These are phyloP conservation scores for Tenebrio molitor DNA, from an alignment of 1,140 invertebrate genomes.

Conservation along the genomic window DNA sequence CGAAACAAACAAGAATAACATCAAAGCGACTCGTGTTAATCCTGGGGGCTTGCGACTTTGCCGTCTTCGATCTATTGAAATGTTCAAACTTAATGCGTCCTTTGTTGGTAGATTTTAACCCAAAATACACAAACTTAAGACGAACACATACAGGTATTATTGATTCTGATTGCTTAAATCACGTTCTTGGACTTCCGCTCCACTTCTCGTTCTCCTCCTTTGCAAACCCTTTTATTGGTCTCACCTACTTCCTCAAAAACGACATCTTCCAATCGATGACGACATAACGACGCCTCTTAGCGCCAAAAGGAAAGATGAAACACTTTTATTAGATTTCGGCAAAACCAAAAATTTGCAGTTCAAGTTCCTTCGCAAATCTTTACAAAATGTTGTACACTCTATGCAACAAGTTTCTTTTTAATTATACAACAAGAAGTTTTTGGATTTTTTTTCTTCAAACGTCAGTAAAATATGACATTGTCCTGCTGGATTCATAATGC, in stretches of 20 bases:
- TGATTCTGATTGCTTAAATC: constrained; percentile 33
- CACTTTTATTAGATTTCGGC: too few relatives aligned
- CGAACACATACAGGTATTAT: constrained; percentile 24
- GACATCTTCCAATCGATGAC: constrained; percentile 3
- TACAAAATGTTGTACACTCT: too few relatives aligned
- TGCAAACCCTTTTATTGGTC: neutral
- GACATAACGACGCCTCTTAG: too few relatives aligned
- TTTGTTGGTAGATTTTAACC: constrained; percentile 13
- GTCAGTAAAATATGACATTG: too few relatives aligned
- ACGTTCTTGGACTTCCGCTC: constrained; percentile 7
- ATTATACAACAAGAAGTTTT: too few relatives aligned
- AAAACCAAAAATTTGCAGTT: too few relatives aligned
- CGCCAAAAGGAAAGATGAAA: too few relatives aligned
- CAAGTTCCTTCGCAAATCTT: too few relatives aligned
- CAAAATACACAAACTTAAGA: constrained; percentile 27
- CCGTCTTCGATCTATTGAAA: constrained; percentile 30
- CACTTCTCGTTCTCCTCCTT: constrained; percentile 9
- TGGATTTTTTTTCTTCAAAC: too few relatives aligned
- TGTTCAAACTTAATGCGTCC: constrained; percentile 26
- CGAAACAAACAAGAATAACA: constrained; percentile 2
- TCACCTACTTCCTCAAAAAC: neutral
- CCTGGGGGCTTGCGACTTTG: constrained; percentile 16
- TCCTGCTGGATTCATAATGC: too few relatives aligned
- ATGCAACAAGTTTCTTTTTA: too few relatives aligned
- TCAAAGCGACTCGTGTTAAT: constrained; percentile 16